Base-by-base conservation (phyloP, 2,888 invertebrate genomes). In the Melinaea menophilus region DNA sequence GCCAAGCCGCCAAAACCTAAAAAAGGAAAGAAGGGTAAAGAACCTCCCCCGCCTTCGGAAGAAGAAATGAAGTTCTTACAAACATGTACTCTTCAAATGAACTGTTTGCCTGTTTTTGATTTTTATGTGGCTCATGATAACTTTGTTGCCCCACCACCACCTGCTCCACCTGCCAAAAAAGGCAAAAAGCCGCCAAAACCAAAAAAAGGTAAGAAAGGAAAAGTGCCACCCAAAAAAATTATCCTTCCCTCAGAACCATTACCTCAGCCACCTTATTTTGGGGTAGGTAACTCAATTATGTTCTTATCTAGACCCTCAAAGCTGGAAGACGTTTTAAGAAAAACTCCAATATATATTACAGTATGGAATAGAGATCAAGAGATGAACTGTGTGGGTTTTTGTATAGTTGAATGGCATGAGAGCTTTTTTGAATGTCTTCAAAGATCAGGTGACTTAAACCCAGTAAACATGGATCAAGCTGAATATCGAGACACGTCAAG, bases 41-140 rank as follows among this genome's bases (percentile, higher is more conserved):
- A 79, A 68, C 88, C 90, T n/a, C 83, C 83, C 0, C 69, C 77
- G 69, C 90, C 88, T 11, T 85, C 89, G 0, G 90, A 89, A 75
- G 90, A 90, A 79, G 90, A 90, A 79, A 73, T 89, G 76, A 90
- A 90, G 69, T 90, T 78, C 63, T 84, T 88, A 85, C 84, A 87
- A 79, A 86, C 90, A 2, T 90, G 90, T 67, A 85, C 88, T 1
- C 72, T 89, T 75, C 84, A 90, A 75, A 85, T 90, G 84, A 84
- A 81, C 58, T 90, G 90, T 68, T 69, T 85, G 31, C 90, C 90
- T 2, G 62, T 90, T 13, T 90, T 90, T 70, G 86, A 90, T 67
- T 90, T 90, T 62, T 84, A 84, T 62, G 79, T 90, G 5, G 90
- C 90, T n/a, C 90, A 90, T 65, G 90, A 90, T 64, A 90, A 90